Conservation (phyloP, 2,113 vertebrate species). For the Brachyhypopomus gauderio region DNA sequence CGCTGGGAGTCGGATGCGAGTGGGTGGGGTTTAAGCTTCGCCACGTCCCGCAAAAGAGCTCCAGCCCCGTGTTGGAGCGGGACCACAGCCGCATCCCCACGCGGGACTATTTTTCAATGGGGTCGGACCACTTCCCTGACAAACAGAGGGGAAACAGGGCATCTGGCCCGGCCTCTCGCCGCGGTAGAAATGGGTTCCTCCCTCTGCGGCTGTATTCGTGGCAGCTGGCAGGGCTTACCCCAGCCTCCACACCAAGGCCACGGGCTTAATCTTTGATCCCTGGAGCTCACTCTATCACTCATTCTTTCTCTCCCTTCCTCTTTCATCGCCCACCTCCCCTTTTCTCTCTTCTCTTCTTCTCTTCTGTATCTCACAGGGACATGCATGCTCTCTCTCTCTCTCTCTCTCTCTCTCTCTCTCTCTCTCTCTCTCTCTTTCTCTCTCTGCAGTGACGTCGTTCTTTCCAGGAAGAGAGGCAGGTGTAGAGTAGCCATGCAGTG, state of each 20-base stretch:
- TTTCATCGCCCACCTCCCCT: constrained; percentile 11
- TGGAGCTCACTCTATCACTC: constrained; percentile 43
- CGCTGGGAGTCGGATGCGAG: background rate
- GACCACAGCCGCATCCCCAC: constrained; percentile 26
- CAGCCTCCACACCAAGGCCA: constrained; percentile 52
- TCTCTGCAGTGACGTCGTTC: background rate
- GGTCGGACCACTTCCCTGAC: constrained; percentile 25
- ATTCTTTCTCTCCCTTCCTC: constrained; percentile 22
- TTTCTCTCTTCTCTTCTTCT: constrained; percentile 10
- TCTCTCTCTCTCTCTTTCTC: constrained; percentile 8
- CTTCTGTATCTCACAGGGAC: constrained; percentile 7
- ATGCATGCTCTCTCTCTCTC: constrained; percentile 2
- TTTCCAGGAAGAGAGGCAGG: background rate
- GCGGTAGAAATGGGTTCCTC: constrained; percentile 52
- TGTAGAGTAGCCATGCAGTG: background rate
- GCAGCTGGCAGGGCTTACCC: constrained; percentile 52
- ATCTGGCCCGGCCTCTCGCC: constrained; percentile 35
- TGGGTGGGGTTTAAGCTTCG: constrained; percentile 16
- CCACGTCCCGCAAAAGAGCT: constrained; percentile 41
- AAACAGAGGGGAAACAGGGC: constrained; percentile 35
- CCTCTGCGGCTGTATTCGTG: constrained; percentile 39
- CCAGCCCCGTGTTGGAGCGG: constrained; percentile 23
- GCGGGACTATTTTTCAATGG: constrained; percentile 38
- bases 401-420: constrained; percentile 10
- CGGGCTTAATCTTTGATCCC: constrained; percentile 55